Conservation (phyloP, 2,113 vertebrate species). For the Crotalus tigris region DNA sequence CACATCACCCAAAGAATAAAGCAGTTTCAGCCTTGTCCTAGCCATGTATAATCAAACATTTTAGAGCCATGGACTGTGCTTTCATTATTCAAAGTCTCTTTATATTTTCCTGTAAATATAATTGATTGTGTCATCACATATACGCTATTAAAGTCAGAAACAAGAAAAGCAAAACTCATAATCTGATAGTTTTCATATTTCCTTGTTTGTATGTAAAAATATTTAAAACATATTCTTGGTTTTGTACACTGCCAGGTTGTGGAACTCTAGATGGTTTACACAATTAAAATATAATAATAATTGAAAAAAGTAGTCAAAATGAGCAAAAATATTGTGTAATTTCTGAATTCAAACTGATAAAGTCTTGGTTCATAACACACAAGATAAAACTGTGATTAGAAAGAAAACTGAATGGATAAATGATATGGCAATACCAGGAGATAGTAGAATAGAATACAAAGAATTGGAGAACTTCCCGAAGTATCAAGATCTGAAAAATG, state of each 20-base stretch:
- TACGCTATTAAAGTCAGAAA: background rate
- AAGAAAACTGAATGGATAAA: background rate
- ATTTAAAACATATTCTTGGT: background rate
- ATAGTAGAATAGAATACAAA: background rate
- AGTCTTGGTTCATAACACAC: background rate
- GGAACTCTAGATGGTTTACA: background rate
- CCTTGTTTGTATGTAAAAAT: background rate
- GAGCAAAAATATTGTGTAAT: too few relatives aligned
- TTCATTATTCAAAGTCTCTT: slow-evolving; percentile 37
- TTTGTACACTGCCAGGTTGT: background rate
- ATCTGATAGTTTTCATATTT: background rate
- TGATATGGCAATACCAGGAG: background rate
- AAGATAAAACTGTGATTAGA: background rate
- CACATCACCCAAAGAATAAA: slow-evolving; percentile 68
- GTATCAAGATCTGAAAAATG: background rate
- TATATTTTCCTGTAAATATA: slow-evolving; percentile 30
- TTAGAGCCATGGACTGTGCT: slow-evolving; percentile 37
- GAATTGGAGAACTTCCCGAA: background rate
- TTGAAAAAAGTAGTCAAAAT: background rate
- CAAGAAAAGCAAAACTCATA: background rate
- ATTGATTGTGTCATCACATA: background rate
- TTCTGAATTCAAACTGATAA: background rate
- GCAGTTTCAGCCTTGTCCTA: slow-evolving; percentile 45
- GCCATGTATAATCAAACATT: slow-evolving; percentile 50
- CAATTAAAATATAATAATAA: background rate